These are phyloP conservation scores for Montipora capricornis DNA, from an alignment of 64 coral and sea anemone genomes.

Conservation along the genomic window DNA sequence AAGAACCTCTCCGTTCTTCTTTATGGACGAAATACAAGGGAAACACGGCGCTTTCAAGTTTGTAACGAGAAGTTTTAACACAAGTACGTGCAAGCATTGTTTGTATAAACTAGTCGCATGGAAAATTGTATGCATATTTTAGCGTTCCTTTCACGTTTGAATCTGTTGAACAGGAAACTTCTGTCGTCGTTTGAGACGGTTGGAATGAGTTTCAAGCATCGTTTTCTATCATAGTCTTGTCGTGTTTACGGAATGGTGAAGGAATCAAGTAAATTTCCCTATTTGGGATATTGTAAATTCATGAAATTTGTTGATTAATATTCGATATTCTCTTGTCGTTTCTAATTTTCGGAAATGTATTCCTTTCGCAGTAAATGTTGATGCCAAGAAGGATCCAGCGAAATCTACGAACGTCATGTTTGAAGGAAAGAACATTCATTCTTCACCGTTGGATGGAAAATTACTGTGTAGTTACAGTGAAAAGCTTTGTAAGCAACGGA, in stretches of 20 bases:
- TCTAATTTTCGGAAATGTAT: slow-evolving; percentile 82
- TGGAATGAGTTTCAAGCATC: slow-evolving; percentile 63
- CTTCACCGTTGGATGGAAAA: slow-evolving; percentile 97
- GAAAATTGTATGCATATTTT: slow-evolving; percentile 99
- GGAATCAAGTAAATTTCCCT: slow-evolving; percentile 75
- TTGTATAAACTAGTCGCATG: slow-evolving; percentile 99
- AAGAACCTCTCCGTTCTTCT: slow-evolving; percentile 50
- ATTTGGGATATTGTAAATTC: slow-evolving; percentile 84
- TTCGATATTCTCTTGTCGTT: slow-evolving; percentile 87
- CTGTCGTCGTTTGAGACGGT: slow-evolving; percentile 52
- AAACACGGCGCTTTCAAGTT: slow-evolving; percentile 81
- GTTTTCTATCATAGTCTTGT: slow-evolving; percentile 45
- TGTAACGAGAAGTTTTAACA: slow-evolving; percentile 84
- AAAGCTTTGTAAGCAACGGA: slow-evolving; percentile 98
- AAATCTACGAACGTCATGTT: slow-evolving; percentile 85
- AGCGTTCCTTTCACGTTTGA: slow-evolving; percentile 88
- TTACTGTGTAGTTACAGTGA: slow-evolving; percentile 99
- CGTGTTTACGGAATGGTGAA: slow-evolving; percentile 68
- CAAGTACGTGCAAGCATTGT: slow-evolving; percentile 95
- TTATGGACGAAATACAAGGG: slow-evolving; percentile 93
- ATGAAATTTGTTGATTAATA: slow-evolving; percentile 82
- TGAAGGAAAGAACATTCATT: slow-evolving; percentile 99
- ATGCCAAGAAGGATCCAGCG: slow-evolving; percentile 80
- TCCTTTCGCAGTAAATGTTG: slow-evolving; percentile 92
- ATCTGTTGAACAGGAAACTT: slow-evolving; percentile 78